Percentiles rank a stretch among this genome's conserved stretches.
Evolutionary conservation across 2,888 invertebrate species (phyloP).

Genomic region (Archips xylosteana): DNA sequence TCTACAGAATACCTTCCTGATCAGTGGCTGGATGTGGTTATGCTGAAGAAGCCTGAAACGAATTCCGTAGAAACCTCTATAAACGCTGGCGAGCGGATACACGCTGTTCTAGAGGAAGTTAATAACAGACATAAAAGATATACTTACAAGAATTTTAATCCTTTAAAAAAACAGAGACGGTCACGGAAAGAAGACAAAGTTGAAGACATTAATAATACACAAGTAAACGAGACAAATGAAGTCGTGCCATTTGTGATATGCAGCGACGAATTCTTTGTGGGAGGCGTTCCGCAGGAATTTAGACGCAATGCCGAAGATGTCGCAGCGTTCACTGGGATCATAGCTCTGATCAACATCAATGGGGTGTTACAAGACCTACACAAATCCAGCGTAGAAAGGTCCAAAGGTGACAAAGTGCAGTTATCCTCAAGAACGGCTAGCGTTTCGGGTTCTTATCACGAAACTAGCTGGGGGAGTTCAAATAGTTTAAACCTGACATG

Average conservation of each 20-base stretch:
- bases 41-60: slow-evolving; percentile 65
- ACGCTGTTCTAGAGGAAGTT: slow-evolving; percentile 59
- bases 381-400: slow-evolving; percentile 62
- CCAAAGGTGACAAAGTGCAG: slow-evolving; percentile 63
- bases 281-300: slow-evolving; percentile 62
- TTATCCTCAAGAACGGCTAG: slow-evolving; percentile 75
- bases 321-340: slow-evolving; percentile 60
- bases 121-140: slow-evolving; percentile 45
- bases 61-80: slow-evolving; percentile 73
- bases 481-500: slow-evolving; percentile 74
- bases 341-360: slow-evolving; percentile 68
- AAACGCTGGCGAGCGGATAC: slow-evolving; percentile 72
- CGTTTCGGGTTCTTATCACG: slow-evolving; percentile 74
- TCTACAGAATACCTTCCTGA: slow-evolving; percentile 65
- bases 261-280: slow-evolving; percentile 70
- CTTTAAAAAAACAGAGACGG: not conserved
- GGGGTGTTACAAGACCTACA: slow-evolving; percentile 65
- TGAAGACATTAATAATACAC: not conserved
- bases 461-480: slow-evolving; percentile 72
- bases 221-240: not conserved
- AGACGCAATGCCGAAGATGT: slow-evolving; percentile 59
- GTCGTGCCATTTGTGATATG: slow-evolving; percentile 54
- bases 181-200: not conserved
- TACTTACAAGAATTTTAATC: not conserved
- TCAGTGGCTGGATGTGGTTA: slow-evolving; percentile 72